Conservation (phyloP, 1,140 invertebrate genomes). For the Aphidius ervi region DNA sequence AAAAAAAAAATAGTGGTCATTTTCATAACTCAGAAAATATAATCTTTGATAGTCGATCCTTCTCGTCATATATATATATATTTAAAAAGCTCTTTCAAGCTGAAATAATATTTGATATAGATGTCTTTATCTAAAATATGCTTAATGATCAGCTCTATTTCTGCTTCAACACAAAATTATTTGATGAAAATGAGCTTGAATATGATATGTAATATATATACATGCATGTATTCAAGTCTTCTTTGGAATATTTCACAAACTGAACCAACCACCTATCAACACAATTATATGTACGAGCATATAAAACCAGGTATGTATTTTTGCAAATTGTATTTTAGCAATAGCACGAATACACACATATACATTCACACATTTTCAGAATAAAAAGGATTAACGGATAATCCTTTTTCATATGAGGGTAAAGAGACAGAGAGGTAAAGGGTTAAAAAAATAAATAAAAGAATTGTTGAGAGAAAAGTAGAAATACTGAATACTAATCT, state of each 20-base stretch:
- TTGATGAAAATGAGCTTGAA: not conserved
- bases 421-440: not conserved
- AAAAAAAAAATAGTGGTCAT: slow-evolving; percentile 18
- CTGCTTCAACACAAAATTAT: slow-evolving; percentile 17
- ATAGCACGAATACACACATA: no score
- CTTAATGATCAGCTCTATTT: no score
- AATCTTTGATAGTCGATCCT: slow-evolving; percentile 26
- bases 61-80: slow-evolving; percentile 17
- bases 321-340: no score
- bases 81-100: slow-evolving; percentile 27
- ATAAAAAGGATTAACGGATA: slow-evolving; percentile 47
- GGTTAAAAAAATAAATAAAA: slow-evolving; percentile 26
- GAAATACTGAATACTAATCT: slow-evolving; percentile 54
- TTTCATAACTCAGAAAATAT: not conserved
- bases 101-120: slow-evolving; percentile 47
- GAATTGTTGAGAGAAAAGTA: slow-evolving; percentile 53
- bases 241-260: no score
- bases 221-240: no score
- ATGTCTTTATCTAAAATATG: slow-evolving; percentile 19
- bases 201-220: no score
- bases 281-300: no score
- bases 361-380: slow-evolving; percentile 12
- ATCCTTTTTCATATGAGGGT: slow-evolving; percentile 46
- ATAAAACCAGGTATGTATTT: no score
- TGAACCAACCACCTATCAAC: no score